Evolutionary conservation across 2,888 invertebrate genomes (phyloP), one percentile per base, ranked within the genome.

Genomic region (Unio pictorum): DNA sequence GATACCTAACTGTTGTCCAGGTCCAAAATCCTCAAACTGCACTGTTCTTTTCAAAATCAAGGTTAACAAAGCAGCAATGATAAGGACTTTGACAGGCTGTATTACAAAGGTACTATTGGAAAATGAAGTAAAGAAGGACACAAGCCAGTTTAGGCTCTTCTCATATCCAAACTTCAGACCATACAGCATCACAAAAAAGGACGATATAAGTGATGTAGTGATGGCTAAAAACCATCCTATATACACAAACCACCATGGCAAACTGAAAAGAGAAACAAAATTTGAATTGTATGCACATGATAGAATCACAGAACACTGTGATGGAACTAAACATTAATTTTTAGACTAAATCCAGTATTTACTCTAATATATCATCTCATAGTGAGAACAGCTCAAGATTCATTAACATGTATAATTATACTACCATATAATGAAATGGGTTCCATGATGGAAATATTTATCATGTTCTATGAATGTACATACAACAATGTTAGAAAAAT

Each of bases 231-330:
- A 45, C 85, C 86, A 87, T 61, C 80, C 75, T n/a, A 86, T 68
- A 73, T 84, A 85, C 15, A 86, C 59, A 65, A 74, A 81, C 86
- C 86, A 86, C 86, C 85, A 85, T 8, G 87, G 85, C 8, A 87
- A 69, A 63, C 84, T 86, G 74, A 45, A 45, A 45, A 45, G 45
- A 45, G 45, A 45, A 45, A 45, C 45, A 45, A 45, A 45, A 45
- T 45, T 45, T 15, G 0, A 11, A 45, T 15, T 45, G 15, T 45
- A 45, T 45, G 45, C 45, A 45, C 45, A 45, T 45, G 15, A 45
- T 3, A 45, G 4, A 45, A 45, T 45, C 8, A 45, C 3, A 15
- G 11, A 45, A 45, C 45, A 45, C 3, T 15, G 15, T 11, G 45
- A 0, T 45, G 45, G 45, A 45, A 45, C 45, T 45, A 45, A 15